A percentile compares a stretch with the other conserved stretches of the same genome.
phyloP scores from a whole-genome alignment of 2,797 vertebrate species.

The Eleutherodactylus coqui region DNA sequence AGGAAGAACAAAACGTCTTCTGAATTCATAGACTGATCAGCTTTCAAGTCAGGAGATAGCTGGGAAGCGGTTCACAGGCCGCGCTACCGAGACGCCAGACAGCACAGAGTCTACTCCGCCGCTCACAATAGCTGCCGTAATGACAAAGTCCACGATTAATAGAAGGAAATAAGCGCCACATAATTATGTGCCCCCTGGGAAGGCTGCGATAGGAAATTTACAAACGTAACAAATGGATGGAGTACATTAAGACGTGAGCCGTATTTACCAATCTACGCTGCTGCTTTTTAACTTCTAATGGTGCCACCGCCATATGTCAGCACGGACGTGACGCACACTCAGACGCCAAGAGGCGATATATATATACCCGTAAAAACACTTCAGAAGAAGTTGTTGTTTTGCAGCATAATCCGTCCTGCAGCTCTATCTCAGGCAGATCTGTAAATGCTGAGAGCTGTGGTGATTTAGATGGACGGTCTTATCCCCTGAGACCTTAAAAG shows the following conservation, averaged over 20 bases:
- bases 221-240: not conserved
- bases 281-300: not conserved
- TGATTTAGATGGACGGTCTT: too few species aligned
- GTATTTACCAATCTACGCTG: not conserved
- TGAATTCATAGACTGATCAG: constrained; percentile 11
- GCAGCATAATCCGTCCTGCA: too few species aligned
- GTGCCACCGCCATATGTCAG: not conserved
- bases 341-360: too few species aligned
- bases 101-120: not conserved
- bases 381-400: too few species aligned
- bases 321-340: not conserved
- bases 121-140: not conserved
- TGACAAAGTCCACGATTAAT: not conserved
- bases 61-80: not conserved
- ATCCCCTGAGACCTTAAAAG: too few species aligned
- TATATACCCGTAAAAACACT: too few species aligned
- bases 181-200: not conserved
- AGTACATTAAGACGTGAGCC: not conserved
- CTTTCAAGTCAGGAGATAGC: not conserved
- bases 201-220: not conserved
- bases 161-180: not conserved
- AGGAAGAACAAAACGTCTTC: not conserved
- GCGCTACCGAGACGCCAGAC: not conserved
- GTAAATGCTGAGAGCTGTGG: too few species aligned
- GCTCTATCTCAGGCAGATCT: too few species aligned